Conservation (phyloP, 2,888 invertebrate species). For the Nemurella pictetii region DNA sequence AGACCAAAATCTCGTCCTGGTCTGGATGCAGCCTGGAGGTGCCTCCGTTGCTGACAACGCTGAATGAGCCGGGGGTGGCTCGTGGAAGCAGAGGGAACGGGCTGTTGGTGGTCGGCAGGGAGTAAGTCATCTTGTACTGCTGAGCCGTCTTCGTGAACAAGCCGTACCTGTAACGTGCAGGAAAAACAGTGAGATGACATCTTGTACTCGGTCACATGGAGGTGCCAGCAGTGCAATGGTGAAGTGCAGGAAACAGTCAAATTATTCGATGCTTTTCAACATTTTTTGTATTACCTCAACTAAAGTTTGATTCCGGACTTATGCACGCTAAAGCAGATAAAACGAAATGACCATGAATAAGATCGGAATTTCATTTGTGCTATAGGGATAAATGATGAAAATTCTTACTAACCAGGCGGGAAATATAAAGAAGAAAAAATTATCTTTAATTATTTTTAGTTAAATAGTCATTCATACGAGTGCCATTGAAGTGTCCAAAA, state of each 20-base stretch:
- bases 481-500: too few species aligned
- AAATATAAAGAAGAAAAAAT: too few species aligned
- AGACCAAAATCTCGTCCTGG: background rate
- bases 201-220: background rate
- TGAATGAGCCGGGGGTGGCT: slow-evolving; percentile 43
- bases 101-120: slow-evolving; percentile 45
- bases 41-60: slow-evolving; percentile 48
- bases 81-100: slow-evolving; percentile 34
- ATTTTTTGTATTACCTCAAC: background rate
- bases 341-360: background rate
- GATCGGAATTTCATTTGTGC: background rate
- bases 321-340: background rate
- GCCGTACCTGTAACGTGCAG: slow-evolving; percentile 55
- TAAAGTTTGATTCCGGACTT: background rate
- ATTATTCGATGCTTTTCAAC: slow-evolving; percentile 17
- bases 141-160: slow-evolving; percentile 56
- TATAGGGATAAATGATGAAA: background rate
- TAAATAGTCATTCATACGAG: background rate
- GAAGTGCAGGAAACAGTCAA: background rate
- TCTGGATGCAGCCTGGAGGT: slow-evolving; percentile 36
- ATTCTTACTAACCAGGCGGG: too few species aligned
- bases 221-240: background rate
- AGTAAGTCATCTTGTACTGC: slow-evolving; percentile 56
- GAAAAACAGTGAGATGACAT: background rate
- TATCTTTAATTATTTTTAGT: background rate